A percentile compares a stretch with the other conserved stretches of the same genome.
Conservation (phyloP, 2,797 vertebrate genomes). For the Astyanax mexicanus region DNA sequence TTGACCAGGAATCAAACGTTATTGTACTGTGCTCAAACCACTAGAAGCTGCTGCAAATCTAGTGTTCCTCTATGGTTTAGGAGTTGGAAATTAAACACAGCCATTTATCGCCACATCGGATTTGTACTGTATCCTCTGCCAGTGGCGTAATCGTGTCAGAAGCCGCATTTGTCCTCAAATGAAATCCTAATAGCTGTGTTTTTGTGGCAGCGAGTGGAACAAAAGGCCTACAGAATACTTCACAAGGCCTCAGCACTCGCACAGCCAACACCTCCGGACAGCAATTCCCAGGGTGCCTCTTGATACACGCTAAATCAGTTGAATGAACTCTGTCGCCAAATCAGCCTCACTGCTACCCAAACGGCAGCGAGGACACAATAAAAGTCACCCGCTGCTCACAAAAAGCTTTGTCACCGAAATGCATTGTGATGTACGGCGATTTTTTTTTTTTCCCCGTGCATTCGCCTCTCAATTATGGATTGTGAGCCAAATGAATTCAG, state of each 20-base stretch:
- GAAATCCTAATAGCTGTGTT: constrained; percentile 48
- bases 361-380: constrained; percentile 62
- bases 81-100: not conserved
- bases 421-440: constrained; percentile 70
- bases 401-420: constrained; percentile 77
- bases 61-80: not conserved
- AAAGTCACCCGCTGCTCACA: constrained; percentile 69
- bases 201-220: constrained; percentile 58
- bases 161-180: constrained; percentile 32
- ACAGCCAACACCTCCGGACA: constrained; percentile 73
- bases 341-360: constrained; percentile 60
- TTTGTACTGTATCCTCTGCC: constrained; percentile 1
- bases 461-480: constrained; percentile 79
- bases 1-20: not conserved
- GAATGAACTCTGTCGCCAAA: constrained; percentile 70
- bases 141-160: constrained; percentile 34
- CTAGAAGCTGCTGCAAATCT: not conserved
- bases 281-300: constrained; percentile 68
- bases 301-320: constrained; percentile 70
- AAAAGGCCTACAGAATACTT: constrained; percentile 60
- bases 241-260: constrained; percentile 59
- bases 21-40: not conserved
- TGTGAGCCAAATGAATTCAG: constrained; percentile 74
- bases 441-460: constrained; percentile 73
- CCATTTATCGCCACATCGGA: not conserved